Percentiles rank a stretch among this genome's conserved stretches.
phyloP scores from a whole-genome alignment of 2,888 invertebrate species.

The Lucinisca nassula region DNA sequence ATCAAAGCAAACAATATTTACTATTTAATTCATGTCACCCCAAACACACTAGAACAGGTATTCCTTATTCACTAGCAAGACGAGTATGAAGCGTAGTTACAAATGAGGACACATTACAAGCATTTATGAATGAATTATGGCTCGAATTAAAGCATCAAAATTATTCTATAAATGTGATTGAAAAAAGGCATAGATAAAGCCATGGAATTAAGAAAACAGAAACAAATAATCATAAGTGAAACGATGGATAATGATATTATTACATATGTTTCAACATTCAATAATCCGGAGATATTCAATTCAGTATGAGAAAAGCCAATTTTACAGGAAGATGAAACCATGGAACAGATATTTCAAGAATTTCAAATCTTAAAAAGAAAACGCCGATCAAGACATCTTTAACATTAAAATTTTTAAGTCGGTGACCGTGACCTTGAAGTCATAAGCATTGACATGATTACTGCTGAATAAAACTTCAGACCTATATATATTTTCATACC shows the following conservation, averaged over 20 bases:
- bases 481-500: too few species aligned
- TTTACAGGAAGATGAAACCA: neutral
- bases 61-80: neutral
- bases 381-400: neutral
- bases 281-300: neutral
- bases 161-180: neutral
- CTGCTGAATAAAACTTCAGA: too few species aligned
- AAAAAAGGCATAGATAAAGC: neutral
- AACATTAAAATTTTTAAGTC: too few species aligned
- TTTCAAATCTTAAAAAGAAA: neutral
- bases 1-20: conserved; percentile 2
- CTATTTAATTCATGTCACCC: neutral
- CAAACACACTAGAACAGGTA: neutral
- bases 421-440: too few species aligned
- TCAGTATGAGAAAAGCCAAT: neutral
- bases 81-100: neutral
- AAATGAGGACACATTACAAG: neutral
- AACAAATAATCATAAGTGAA: neutral
- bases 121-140: neutral
- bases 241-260: neutral
- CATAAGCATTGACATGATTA: too few species aligned
- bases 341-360: neutral
- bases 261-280: neutral
- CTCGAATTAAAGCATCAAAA: neutral
- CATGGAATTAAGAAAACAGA: neutral